Evolutionary conservation across 23 tunicate genomes (phyloP).

Genomic region (Trididemnum miniatum): DNA sequence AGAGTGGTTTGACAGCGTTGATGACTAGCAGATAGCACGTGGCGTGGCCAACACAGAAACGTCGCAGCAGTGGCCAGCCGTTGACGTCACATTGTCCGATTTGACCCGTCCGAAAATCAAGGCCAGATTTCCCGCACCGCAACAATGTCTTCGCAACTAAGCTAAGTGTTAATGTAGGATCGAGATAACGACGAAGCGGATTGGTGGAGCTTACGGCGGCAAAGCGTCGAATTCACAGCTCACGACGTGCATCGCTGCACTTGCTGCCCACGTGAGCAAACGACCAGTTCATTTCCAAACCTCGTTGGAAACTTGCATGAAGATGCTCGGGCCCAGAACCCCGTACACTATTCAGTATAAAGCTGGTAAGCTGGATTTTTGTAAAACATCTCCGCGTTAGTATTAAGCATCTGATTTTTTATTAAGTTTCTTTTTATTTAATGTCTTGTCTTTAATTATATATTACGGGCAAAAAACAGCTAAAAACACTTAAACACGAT

Average conservation of each 20-base stretch:
- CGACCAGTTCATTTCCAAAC: slow-evolving; percentile 47
- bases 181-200: slow-evolving; percentile 54
- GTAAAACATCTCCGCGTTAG: too few species aligned
- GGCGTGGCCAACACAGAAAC: too few species aligned
- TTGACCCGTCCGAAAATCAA: not conserved
- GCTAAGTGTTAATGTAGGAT: slow-evolving; percentile 30
- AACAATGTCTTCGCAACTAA: not conserved
- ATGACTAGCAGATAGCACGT: too few species aligned
- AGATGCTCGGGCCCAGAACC: slow-evolving; percentile 55
- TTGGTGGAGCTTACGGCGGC: slow-evolving; percentile 97
- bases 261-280: slow-evolving; percentile 9
- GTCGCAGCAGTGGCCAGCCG: not conserved
- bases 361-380: slow-evolving; percentile 60
- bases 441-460: not conserved
- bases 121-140: too few species aligned
- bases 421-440: too few species aligned
- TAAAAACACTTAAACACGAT: too few species aligned
- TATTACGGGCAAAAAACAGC: not conserved
- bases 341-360: slow-evolving; percentile 57
- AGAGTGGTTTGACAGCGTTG: too few species aligned
- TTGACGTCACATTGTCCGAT: not conserved
- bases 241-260: slow-evolving; percentile 60
- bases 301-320: slow-evolving; percentile 72
- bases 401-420: too few species aligned
- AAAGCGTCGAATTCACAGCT: slow-evolving; percentile 68